phyloP scores from a whole-genome alignment of 1,140 invertebrate genomes.

The Lordiphosa clarofinis region DNA sequence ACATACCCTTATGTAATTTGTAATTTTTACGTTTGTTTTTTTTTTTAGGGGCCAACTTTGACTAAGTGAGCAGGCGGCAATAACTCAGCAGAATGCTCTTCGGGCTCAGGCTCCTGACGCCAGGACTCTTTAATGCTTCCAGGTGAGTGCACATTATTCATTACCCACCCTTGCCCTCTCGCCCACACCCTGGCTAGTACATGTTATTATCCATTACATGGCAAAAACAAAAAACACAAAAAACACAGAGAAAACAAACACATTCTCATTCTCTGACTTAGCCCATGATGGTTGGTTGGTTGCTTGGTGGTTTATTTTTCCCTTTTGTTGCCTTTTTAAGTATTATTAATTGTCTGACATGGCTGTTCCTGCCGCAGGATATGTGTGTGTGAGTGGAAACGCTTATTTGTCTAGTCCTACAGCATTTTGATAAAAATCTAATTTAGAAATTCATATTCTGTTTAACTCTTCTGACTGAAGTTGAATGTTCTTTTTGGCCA shows the following conservation, averaged over 20 bases:
- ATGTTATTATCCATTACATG: constrained; percentile 55
- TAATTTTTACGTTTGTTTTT: constrained; percentile 46
- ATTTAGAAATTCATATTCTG: constrained; percentile 57
- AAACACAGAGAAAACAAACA: constrained; percentile 1
- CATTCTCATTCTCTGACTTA: constrained; percentile 10
- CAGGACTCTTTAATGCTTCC: constrained; percentile 34
- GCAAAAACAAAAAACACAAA: constrained; percentile 1
- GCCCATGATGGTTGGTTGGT: constrained; percentile 3
- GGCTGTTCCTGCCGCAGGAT: constrained; percentile 56
- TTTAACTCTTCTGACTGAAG: constrained; percentile 17
- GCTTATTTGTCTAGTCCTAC: constrained; percentile 38
- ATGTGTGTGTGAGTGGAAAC: constrained; percentile 19
- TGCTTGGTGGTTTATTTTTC: constrained; percentile 8
- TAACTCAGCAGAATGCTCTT: constrained; percentile 42
- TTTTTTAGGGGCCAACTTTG: constrained; percentile 19
- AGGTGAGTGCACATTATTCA: constrained; percentile 76
- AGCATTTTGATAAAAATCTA: constrained; percentile 49
- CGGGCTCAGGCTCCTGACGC: not conserved
- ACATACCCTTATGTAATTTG: constrained; percentile 42
- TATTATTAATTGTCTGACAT: constrained; percentile 75
- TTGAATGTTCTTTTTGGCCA: too few relatives aligned
- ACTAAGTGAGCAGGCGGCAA: constrained; percentile 50
- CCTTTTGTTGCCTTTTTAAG: constrained; percentile 55
- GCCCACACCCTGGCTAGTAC: constrained; percentile 12
- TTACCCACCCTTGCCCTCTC: constrained; percentile 35